phyloP scores from a whole-genome alignment of 2,113 vertebrate species.

The Cephalopholis sonnerati region DNA sequence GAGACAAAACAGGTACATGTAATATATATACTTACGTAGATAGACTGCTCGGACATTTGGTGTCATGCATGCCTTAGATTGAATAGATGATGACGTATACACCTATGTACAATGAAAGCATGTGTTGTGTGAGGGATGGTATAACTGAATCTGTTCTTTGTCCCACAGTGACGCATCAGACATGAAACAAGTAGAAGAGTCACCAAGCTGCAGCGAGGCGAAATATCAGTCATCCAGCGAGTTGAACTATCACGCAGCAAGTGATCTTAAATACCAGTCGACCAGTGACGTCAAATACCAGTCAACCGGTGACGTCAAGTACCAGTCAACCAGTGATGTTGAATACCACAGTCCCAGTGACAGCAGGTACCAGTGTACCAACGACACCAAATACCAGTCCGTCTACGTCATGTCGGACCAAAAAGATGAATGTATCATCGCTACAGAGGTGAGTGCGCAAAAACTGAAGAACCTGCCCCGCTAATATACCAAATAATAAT shows the following conservation, averaged over 20 bases:
- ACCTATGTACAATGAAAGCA: background rate
- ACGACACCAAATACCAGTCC: slow-evolving; percentile 97
- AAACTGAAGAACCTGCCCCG: background rate
- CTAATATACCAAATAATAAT: background rate
- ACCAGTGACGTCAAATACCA: slow-evolving; percentile 54
- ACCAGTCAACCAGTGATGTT: slow-evolving; percentile 63
- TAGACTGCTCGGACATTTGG: background rate
- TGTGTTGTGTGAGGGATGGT: background rate
- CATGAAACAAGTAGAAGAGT: slow-evolving; percentile 88
- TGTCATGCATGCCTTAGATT: background rate
- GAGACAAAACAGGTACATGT: slow-evolving; percentile 89
- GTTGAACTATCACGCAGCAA: slow-evolving; percentile 51
- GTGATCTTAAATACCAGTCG: slow-evolving; percentile 50
- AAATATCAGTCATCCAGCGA: slow-evolving; percentile 87
- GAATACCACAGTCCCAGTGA: slow-evolving; percentile 66
- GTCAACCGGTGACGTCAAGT: slow-evolving; percentile 54
- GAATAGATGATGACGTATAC: background rate
- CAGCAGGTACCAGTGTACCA: slow-evolving; percentile 68
- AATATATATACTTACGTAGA: background rate
- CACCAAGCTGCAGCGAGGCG: slow-evolving; percentile 89
- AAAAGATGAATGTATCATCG: slow-evolving; percentile 98
- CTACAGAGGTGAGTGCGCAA: slow-evolving; percentile 94
- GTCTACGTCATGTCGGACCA: slow-evolving; percentile 98
- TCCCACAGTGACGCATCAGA: slow-evolving; percentile 88
- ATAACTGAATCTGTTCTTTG: slow-evolving; percentile 64